Evolutionary conservation across 2,113 vertebrate species (phyloP).

Genomic region (Corythaeola cristata): DNA sequence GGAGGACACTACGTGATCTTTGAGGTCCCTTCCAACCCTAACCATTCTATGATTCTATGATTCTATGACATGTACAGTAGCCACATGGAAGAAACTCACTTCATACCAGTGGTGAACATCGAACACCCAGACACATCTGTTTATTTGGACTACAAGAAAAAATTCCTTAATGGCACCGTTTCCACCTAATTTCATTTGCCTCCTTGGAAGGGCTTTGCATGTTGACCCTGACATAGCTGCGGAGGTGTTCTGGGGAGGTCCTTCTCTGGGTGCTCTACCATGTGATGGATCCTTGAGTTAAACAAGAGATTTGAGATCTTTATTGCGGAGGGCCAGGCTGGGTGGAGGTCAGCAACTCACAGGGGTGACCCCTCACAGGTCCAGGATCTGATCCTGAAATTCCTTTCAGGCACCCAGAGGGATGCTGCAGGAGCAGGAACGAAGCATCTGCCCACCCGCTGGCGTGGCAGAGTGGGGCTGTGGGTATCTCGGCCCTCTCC

Average conservation of each 20-base stretch:
- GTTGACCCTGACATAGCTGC: neutral
- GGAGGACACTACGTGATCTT: too few relatives aligned
- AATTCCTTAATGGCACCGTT: neutral
- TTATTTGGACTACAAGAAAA: neutral
- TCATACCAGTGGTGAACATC: too few relatives aligned
- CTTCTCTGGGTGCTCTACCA: too few relatives aligned
- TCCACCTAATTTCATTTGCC: neutral
- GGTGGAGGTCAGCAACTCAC: neutral
- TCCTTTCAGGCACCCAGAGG: neutral
- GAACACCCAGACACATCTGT: neutral
- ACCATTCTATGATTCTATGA: too few relatives aligned
- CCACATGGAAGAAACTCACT: neutral
- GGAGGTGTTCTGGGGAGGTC: too few relatives aligned
- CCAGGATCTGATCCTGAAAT: neutral
- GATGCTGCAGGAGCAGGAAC: neutral
- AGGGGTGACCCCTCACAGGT: neutral
- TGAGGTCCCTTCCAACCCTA: too few relatives aligned
- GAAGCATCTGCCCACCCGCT: too few relatives aligned
- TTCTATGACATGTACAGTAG: neutral
- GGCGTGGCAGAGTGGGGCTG: accelerated
- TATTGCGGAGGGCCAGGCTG: too few relatives aligned
- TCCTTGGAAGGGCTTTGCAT: too few relatives aligned
- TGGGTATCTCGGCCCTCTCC: neutral
- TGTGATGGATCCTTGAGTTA: neutral
- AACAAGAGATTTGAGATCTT: neutral